Evolutionary conservation across 1,140 invertebrate species (phyloP).

Genomic region (Meloidogyne exigua): DNA sequence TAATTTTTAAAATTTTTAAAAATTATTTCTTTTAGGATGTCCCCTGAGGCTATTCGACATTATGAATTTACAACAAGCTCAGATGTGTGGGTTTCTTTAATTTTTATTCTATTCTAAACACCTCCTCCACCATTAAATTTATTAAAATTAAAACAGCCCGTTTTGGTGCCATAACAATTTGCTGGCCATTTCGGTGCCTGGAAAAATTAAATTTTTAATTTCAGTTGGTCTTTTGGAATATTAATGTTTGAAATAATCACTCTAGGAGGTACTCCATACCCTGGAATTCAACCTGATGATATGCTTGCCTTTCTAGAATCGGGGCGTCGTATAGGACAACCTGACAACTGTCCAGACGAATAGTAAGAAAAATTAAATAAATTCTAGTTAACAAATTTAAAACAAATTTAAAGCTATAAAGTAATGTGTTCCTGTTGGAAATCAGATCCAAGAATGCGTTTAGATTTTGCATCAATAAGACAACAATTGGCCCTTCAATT

Average conservation of each 20-base stretch:
- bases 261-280: conserved; percentile 65
- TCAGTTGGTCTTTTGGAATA: conserved; percentile 67
- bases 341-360: conserved; percentile 66
- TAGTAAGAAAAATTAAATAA: conserved; percentile 63
- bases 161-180: no score
- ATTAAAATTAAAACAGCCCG: not conserved
- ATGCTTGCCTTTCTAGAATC: conserved; percentile 63
- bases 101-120: not conserved
- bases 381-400: conserved; percentile 7
- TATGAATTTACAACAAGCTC: conserved; percentile 66
- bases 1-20: not conserved
- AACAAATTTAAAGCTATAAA: conserved; percentile 49
- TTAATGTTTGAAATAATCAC: conserved; percentile 67
- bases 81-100: conserved; percentile 64
- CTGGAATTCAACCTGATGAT: conserved; percentile 64
- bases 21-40: conserved; percentile 49
- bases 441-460: conserved; percentile 44
- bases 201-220: not conserved
- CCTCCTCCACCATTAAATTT: not conserved
- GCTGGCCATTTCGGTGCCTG: not conserved
- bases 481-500: conserved; percentile 58
- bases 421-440: conserved; percentile 54
- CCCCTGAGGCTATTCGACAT: conserved; percentile 66
- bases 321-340: conserved; percentile 65
- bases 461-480: conserved; percentile 50